phyloP scores from a whole-genome alignment of 2,113 vertebrate genomes.

The Arvicanthis niloticus region DNA sequence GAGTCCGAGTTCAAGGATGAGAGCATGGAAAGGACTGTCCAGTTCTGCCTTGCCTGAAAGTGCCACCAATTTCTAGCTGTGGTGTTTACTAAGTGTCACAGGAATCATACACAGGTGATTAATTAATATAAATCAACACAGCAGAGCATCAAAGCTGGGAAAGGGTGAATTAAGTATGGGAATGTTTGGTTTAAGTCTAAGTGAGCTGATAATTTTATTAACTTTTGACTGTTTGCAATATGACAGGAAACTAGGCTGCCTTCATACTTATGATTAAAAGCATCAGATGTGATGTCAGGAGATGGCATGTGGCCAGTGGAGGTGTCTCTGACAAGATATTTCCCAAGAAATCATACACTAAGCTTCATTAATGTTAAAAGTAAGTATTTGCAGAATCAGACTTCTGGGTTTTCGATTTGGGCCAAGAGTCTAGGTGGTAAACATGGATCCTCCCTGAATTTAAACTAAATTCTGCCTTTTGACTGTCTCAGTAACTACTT shows the following conservation, averaged over 20 bases:
- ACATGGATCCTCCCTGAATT: constrained; percentile 44
- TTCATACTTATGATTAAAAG: constrained; percentile 58
- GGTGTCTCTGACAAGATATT: background rate
- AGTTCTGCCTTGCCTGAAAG: background rate
- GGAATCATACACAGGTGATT: background rate
- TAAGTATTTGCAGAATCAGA: constrained; percentile 33
- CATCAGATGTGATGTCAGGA: constrained; percentile 29
- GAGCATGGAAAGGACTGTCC: no score
- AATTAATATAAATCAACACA: background rate
- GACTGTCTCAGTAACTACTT: constrained; percentile 32
- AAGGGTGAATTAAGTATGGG: background rate
- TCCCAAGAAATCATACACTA: background rate
- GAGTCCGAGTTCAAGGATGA: background rate
- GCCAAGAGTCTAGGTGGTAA: constrained; percentile 71
- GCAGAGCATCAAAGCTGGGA: background rate
- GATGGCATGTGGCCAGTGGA: constrained; percentile 27
- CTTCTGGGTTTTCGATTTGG: constrained; percentile 76
- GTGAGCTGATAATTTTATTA: background rate
- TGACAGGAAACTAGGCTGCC: background rate
- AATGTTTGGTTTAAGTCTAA: background rate
- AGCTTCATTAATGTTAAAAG: background rate
- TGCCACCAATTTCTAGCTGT: background rate
- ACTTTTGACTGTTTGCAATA: background rate
- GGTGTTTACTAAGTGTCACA: background rate
- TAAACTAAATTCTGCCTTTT: constrained; percentile 58